Evolutionary conservation across 2,113 vertebrate species (phyloP).

Genomic region (Alectura lathami): DNA sequence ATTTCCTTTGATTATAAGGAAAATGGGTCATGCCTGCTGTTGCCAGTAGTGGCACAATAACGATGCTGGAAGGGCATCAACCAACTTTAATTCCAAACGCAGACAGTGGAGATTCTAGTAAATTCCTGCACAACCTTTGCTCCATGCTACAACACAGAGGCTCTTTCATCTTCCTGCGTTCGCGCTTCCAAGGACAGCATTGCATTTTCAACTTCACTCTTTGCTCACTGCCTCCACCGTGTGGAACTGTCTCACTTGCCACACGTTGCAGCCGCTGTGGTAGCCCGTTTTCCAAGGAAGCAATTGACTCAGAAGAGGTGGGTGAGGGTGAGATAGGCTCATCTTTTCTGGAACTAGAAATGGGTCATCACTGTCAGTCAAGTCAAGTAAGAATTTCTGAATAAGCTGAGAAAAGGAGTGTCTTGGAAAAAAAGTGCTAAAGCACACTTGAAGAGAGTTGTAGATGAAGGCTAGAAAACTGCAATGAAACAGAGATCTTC

Average conservation of each 20-base stretch:
- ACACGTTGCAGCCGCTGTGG: rapidly evolving
- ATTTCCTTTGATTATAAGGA: background rate
- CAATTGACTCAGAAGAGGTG: background rate
- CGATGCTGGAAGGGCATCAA: background rate
- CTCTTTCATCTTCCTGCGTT: background rate
- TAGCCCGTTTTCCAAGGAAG: background rate
- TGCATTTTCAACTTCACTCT: background rate
- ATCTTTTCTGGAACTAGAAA: background rate
- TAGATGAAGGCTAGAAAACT: background rate
- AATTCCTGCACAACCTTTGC: background rate
- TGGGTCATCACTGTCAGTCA: background rate
- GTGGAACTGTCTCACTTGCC: background rate
- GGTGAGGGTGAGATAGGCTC: background rate
- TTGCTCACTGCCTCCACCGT: conserved; percentile 24
- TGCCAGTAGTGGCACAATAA: background rate
- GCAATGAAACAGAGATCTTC: background rate
- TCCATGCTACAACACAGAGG: rapidly evolving
- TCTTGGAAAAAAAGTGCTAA: background rate
- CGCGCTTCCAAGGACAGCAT: background rate
- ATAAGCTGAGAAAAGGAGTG: background rate
- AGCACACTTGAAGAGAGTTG: background rate
- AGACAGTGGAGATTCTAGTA: background rate
- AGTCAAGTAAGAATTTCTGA: background rate
- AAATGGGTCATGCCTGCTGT: background rate
- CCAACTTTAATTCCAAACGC: background rate